Evolutionary conservation across 2,113 vertebrate species (phyloP), one percentile per base, ranked within the genome.

Genomic region (Dinomys branickii): DNA sequence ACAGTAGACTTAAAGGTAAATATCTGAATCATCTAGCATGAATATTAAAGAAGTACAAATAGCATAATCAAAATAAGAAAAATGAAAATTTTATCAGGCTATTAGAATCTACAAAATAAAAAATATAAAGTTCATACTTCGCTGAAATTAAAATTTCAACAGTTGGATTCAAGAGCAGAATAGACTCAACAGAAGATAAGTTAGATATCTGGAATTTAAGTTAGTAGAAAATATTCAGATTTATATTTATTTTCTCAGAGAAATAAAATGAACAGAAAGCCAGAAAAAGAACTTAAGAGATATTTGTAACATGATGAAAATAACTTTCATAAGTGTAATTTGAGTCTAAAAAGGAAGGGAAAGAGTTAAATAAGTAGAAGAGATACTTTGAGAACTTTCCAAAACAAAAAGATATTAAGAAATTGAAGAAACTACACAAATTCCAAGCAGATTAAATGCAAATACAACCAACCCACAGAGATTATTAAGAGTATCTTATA

Each of bases 221-320:
- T 92, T 47, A 92, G 22, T 44, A 89, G n/a, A 94, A 86, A 97
- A 89, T 93, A 89, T 41, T 93, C 58, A 44, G 6, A 41, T 58
- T 78, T 6, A 52, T 71, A 77, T 75, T 44, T 75, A 44, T 61
- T 83, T 97, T 22, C 30, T 91, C 38, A 50, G 63, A 85, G 35
- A 81, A 85, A 90, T 50, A n/a, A 87, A 88, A 73, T 85, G 14
- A 54, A 56, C 22, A 88, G 17, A 85, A 88, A 92, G 65, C 1
- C 63, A 1, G 41, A 13, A 71, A 41, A 77, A 85, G 24, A 63
- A 5, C 10, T 85, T 90, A 77, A 69, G 11, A 86, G 28, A 88
- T 41, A 38, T 8, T 58, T 28, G 7, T 1, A 4, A 61, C 6
- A 75, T 47, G 26, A 81, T 63, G 16, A 69, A 94, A 90, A 89